These are phyloP conservation scores for Cylas formicarius DNA, from an alignment of 1,140 invertebrate species.

Conservation along the genomic window DNA sequence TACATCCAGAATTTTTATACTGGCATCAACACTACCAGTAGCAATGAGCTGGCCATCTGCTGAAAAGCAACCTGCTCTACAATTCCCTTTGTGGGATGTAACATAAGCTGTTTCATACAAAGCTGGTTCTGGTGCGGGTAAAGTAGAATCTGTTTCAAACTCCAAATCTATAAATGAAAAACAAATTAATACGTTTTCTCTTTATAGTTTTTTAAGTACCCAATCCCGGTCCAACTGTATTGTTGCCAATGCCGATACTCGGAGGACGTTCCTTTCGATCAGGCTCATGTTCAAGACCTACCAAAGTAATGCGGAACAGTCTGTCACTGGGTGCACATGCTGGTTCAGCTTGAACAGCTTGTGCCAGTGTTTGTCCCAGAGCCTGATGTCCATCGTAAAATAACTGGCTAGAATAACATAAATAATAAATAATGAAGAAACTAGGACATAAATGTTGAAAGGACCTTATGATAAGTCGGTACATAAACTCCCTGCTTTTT, in stretches of 20 bases:
- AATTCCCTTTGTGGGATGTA: slow-evolving; percentile 96
- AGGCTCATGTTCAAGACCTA: slow-evolving; percentile 83
- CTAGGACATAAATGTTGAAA: slow-evolving; percentile 19
- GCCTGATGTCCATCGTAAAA: slow-evolving; percentile 91
- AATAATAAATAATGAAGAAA: slow-evolving; percentile 16
- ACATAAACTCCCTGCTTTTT: slow-evolving; percentile 75
- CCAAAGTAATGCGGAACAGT: slow-evolving; percentile 73
- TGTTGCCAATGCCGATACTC: slow-evolving; percentile 57
- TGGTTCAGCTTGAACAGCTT: slow-evolving; percentile 77
- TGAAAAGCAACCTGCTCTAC: slow-evolving; percentile 91
- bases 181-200: slow-evolving; percentile 4
- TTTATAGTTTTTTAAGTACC: slow-evolving; percentile 40
- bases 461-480: slow-evolving; percentile 84
- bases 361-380: slow-evolving; percentile 75
- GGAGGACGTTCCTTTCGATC: slow-evolving; percentile 57
- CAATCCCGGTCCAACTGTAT: slow-evolving; percentile 73
- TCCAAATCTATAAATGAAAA: slow-evolving; percentile 67
- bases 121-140: slow-evolving; percentile 86
- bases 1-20: slow-evolving; percentile 97
- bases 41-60: slow-evolving; percentile 92
- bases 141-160: slow-evolving; percentile 88
- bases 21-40: slow-evolving; percentile 95
- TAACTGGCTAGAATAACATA: slow-evolving; percentile 62
- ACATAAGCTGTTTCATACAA: slow-evolving; percentile 98
- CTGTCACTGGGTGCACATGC: slow-evolving; percentile 91